Evolutionary conservation across 2,888 invertebrate species (phyloP), one percentile per base, ranked within the genome.

Genomic region (Litoditis marina): DNA sequence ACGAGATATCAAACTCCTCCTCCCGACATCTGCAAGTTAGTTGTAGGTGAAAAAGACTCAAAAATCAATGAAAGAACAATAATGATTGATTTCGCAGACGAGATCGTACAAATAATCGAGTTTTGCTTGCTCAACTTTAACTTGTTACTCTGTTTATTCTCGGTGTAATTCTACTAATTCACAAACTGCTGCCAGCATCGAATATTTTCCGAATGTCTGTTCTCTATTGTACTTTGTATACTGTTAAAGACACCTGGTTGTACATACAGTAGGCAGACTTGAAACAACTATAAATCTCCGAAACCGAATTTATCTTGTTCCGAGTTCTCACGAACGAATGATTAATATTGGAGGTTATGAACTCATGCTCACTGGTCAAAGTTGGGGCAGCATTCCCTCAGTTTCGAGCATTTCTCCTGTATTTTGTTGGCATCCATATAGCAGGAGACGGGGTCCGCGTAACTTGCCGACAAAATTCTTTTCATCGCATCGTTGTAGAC

Each of bases 351-450:
- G n/a, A n/a, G n/a, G n/a, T 27, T n/a, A 25, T 50, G 11, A 50
- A 32, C 19, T 8, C 6, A 19, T 31, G 61, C 68, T 47, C 31
- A 73, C 74, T 66, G 60, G 50, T 76, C 72, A 53, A 72, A 76
- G 42, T 76, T 69, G 16, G 75, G 75, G 56, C 75, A 76, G 59
- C 75, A 76, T 32, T 72, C 67, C 19, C 73, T 53, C 31, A 76
- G 60, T 42, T 67, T 66, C 4, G 67, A 65, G 58, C 75, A 76
- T 50, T 73, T 70, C 34, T 69, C 70, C 65, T 76, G 76, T 34
- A 76, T 74, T 47, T 69, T 36, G 53, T 76, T 76, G 16, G 76
- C 76, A 51, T 76, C 76, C 22, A 66, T 53, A 57, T 71, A 73
- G 32, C 73, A 73, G 27, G 69, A 63, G 4, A 58, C 51, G 1